Percentiles rank a stretch among this genome's conserved stretches.
Evolutionary conservation across 2,888 invertebrate species (phyloP).

Genomic region (Agrotis exclamationis): DNA sequence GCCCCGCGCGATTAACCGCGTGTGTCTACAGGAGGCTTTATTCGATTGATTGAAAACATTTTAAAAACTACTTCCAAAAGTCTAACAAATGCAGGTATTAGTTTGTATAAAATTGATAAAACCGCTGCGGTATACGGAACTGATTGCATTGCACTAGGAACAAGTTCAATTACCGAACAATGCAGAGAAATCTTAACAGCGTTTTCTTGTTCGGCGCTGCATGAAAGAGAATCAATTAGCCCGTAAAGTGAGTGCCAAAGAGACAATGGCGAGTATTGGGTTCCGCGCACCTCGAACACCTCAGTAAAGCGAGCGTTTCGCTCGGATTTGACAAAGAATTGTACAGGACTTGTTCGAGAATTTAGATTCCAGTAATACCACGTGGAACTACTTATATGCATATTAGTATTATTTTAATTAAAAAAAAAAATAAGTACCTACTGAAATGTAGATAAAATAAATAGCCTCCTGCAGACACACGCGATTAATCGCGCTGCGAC

Average conservation of each 20-base stretch:
- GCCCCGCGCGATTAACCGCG: no score
- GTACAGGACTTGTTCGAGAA: neutral
- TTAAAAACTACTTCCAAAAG: neutral
- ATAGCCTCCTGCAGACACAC: no score
- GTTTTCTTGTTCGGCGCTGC: slow-evolving; percentile 83
- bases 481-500: no score
- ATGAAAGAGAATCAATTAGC: slow-evolving; percentile 87
- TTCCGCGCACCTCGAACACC: slow-evolving; percentile 56
- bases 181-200: slow-evolving; percentile 83
- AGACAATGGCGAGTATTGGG: slow-evolving; percentile 72
- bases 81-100: slow-evolving; percentile 24
- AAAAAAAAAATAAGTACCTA: neutral
- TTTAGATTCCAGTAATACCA: neutral
- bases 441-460: neutral
- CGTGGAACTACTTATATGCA: neutral
- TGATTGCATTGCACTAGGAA: slow-evolving; percentile 68
- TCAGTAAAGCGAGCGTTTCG: slow-evolving; percentile 6
- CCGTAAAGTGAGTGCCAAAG: slow-evolving; percentile 75
- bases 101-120: slow-evolving; percentile 47
- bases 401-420: neutral
- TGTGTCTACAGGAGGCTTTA: no score
- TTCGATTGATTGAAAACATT: neutral
- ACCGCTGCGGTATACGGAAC: slow-evolving; percentile 41
- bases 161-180: slow-evolving; percentile 85
- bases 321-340: slow-evolving; percentile 16